A percentile compares a stretch with the other conserved stretches of the same genome.
These are phyloP conservation scores for Melipona quadrifasciata DNA, from an alignment of 1,140 invertebrate genomes.

Conservation along the genomic window DNA sequence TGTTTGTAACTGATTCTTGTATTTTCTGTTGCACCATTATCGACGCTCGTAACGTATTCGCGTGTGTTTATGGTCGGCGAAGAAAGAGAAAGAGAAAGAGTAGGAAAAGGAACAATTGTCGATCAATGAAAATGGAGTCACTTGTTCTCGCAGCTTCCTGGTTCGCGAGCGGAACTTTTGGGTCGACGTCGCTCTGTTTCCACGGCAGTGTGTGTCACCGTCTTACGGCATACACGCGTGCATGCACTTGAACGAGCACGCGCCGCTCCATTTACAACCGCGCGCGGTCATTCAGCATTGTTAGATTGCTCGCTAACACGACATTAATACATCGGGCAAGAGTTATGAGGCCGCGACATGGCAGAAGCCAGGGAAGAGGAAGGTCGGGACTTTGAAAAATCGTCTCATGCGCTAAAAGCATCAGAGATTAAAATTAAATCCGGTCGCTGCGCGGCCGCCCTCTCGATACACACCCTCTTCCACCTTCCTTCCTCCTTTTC, in stretches of 20 bases:
- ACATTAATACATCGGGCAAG: constrained; percentile 72
- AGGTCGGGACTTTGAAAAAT: constrained; percentile 69
- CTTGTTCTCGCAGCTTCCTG: not conserved
- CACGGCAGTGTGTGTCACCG: constrained; percentile 20
- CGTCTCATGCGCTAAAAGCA: constrained; percentile 64
- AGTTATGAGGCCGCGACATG: constrained; percentile 71
- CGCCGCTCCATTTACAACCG: constrained; percentile 46
- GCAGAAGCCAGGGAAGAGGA: constrained; percentile 31
- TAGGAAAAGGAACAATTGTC: not conserved
- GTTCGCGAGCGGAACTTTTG: not conserved
- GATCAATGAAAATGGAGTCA: not conserved
- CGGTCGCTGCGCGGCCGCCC: constrained; percentile 31
- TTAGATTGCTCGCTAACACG: constrained; percentile 75
- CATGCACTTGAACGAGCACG: constrained; percentile 35
- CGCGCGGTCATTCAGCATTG: constrained; percentile 65
- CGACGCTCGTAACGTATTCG: constrained; percentile 2
- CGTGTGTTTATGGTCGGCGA: constrained; percentile 19
- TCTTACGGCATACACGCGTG: constrained; percentile 21
- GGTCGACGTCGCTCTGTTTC: constrained; percentile 28
- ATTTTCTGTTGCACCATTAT: not conserved
- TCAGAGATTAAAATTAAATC: constrained; percentile 71
- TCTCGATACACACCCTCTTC: constrained; percentile 30
- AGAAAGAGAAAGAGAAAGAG: too few relatives aligned
- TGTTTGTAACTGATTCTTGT: not conserved
- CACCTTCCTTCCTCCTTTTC: too few relatives aligned